These are phyloP conservation scores for Pangasianodon gigas DNA, from an alignment of 2,113 vertebrate species.

Conservation along the genomic window DNA sequence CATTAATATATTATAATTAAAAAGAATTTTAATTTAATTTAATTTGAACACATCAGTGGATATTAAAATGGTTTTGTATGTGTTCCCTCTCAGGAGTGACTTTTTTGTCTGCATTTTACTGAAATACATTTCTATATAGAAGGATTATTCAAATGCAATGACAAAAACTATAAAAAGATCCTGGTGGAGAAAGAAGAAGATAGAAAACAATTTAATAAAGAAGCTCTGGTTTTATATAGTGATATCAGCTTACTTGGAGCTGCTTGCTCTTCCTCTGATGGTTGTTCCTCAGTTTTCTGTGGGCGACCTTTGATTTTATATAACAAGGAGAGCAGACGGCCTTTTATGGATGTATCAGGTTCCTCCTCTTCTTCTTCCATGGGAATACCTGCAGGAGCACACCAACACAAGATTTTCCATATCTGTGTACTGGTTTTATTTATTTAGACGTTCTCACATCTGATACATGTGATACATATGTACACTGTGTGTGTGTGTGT, in stretches of 20 bases:
- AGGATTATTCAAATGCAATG: background rate
- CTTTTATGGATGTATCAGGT: slow-evolving; percentile 85
- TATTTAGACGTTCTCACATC: background rate
- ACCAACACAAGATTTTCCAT: background rate
- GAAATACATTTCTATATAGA: background rate
- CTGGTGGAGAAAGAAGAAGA: background rate
- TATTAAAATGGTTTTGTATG: background rate
- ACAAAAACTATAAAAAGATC: background rate
- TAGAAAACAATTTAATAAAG: background rate
- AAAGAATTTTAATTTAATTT: background rate
- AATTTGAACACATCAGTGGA: background rate
- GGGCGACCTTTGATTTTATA: slow-evolving; percentile 90
- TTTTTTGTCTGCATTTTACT: background rate
- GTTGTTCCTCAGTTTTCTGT: slow-evolving; percentile 80
- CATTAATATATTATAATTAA: background rate
- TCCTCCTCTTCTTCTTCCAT: slow-evolving; percentile 88
- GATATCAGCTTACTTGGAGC: slow-evolving; percentile 81
- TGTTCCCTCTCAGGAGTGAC: background rate
- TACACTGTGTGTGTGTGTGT: background rate
- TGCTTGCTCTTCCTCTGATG: slow-evolving; percentile 78
- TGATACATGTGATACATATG: background rate
- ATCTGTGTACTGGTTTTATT: background rate
- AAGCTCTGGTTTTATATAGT: background rate
- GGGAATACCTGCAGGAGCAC: slow-evolving; percentile 81
- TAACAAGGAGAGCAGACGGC: slow-evolving; percentile 83